phyloP scores from a whole-genome alignment of 2,797 vertebrate genomes.

The Notoglanidium macrostoma region DNA sequence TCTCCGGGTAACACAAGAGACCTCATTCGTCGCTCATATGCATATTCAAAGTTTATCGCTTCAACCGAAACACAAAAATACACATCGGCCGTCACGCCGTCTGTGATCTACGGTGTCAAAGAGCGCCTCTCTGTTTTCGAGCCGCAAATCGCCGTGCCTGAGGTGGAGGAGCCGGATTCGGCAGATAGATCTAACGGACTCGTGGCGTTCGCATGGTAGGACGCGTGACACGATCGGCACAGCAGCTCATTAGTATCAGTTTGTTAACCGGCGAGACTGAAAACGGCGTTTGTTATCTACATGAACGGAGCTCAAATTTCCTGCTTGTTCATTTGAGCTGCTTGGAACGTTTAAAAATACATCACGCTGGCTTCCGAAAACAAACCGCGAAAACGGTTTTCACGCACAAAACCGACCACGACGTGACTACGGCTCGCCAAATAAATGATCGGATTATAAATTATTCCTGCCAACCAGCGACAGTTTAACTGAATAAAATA shows the following conservation, averaged over 20 bases:
- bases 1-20: neutral
- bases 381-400: neutral
- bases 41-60: neutral
- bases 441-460: neutral
- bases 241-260: neutral
- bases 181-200: too few relatives aligned
- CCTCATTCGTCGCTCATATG: neutral
- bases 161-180: neutral
- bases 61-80: neutral
- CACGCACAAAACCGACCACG: neutral
- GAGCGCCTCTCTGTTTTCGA: neutral
- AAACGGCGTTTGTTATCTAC: too few relatives aligned
- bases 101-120: neutral
- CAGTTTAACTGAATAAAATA: neutral
- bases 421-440: neutral
- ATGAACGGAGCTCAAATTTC: too few relatives aligned
- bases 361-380: too few relatives aligned
- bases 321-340: neutral
- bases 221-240: neutral
- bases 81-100: neutral
- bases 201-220: neutral
- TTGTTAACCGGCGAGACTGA: too few relatives aligned
- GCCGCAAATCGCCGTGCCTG: too few relatives aligned
- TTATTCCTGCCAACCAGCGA: neutral
- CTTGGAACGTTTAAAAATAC: neutral